Evolutionary conservation across 2,888 invertebrate species (phyloP), one percentile per base, ranked within the genome.

Genomic region (Callyntrura sp.): DNA sequence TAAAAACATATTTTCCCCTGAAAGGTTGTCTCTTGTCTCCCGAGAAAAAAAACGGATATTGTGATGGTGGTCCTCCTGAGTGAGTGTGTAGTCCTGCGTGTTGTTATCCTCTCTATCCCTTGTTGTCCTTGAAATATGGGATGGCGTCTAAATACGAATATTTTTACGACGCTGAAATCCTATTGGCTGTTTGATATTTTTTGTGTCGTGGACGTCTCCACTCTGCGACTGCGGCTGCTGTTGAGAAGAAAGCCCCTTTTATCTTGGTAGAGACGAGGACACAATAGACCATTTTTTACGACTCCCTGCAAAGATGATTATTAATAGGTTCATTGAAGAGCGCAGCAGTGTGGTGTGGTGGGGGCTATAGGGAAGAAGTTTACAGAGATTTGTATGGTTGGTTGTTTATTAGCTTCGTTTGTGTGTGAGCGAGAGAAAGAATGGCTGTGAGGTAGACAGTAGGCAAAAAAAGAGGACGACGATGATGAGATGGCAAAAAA

Each of bases 401-500:
- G 76, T 14, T 51, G 14, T n/a, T n/a, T n/a, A n/a, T n/a, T n/a
- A n/a, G n/a, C n/a, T n/a, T n/a, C n/a, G n/a, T n/a, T n/a, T n/a
- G n/a, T 76, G 23, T 60, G 60, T 4, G 20, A 17, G 20, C 60
- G 17, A 60, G 17, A 60, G 2, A 4, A 23, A 1, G 3, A 23
- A 12, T 51, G 51, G 48, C 23, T 23, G 43, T 45, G 14, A 60
- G 5, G 35, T n/a, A 62, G 51, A 28, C n/a, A 62, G 62, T 12
- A 28, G 9, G 73, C 20, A 23, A 9, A 83, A 43, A 79, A 68
- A 83, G 28, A 25, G 17, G 55, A 81, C 14, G 25, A 65, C 25
- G 11, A 65, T 79, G 88, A 88, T 88, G 90, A 88, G 87, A 88
- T 88, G 88, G 85, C 81, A 88, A 91, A 88, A n/a, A 91, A 91